Evolutionary conservation across 2,113 vertebrate genomes (phyloP).

Genomic region (Silurus glanis): DNA sequence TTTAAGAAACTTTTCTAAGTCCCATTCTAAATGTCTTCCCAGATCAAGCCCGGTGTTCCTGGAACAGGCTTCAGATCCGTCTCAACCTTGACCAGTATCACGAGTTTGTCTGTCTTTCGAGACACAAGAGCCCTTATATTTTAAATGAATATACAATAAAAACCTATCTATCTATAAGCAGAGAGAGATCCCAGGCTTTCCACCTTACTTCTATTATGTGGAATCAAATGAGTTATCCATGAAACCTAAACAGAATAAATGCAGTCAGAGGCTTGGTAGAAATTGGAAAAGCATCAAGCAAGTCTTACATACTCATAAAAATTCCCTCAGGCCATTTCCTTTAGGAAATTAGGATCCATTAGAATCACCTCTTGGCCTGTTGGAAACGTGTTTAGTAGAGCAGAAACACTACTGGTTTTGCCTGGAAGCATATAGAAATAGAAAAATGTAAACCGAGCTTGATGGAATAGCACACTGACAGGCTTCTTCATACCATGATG

Average conservation of each 20-base stretch:
- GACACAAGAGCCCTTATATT: too few relatives aligned
- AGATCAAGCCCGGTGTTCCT: background rate
- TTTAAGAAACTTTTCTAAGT: background rate
- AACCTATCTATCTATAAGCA: background rate
- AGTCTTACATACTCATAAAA: background rate
- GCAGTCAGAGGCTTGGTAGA: background rate
- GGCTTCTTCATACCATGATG: constrained; percentile 34
- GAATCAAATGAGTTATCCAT: background rate
- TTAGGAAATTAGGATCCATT: background rate
- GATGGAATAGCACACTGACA: constrained; percentile 23
- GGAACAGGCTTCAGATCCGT: background rate
- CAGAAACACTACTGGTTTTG: constrained; percentile 21
- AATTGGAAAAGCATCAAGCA: constrained; percentile 6
- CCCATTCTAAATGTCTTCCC: background rate
- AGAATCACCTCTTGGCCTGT: background rate
- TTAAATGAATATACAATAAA: background rate
- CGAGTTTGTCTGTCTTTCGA: background rate
- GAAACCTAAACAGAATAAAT: constrained; percentile 9
- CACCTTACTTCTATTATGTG: background rate
- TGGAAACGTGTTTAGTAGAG: constrained; percentile 14
- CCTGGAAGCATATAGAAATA: constrained; percentile 22
- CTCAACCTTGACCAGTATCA: background rate
- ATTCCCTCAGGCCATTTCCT: background rate
- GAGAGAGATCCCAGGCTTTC: background rate
- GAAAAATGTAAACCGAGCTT: constrained; percentile 36